These are phyloP conservation scores for Rhodinocichla rosea DNA, from an alignment of 2,113 vertebrate species.

Conservation along the genomic window DNA sequence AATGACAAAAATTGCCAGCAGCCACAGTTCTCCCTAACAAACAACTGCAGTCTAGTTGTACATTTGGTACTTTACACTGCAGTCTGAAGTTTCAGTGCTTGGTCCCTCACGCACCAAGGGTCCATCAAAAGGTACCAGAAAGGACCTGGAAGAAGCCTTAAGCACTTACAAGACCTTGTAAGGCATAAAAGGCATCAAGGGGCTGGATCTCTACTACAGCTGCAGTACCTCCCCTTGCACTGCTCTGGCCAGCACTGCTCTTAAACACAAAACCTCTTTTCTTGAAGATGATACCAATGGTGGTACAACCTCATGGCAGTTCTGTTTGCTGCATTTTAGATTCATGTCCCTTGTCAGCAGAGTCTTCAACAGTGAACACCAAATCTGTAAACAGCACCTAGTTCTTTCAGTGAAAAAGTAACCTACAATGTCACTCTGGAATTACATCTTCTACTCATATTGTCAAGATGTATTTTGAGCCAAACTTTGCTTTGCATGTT, in stretches of 20 bases:
- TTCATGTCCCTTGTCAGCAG: background rate
- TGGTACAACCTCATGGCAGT: background rate
- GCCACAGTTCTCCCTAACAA: background rate
- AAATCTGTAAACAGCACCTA: background rate
- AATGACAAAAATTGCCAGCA: background rate
- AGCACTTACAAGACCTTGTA: background rate
- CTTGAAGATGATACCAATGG: fast-evolving
- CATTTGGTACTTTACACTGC: background rate
- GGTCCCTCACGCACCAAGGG: background rate
- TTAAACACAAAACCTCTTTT: background rate
- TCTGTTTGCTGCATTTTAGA: background rate
- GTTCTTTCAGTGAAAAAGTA: background rate
- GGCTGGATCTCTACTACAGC: background rate
- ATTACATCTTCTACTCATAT: background rate
- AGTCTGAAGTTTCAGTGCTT: background rate
- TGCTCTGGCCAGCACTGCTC: background rate
- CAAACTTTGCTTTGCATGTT: background rate
- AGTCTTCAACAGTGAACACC: background rate
- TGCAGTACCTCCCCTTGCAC: background rate
- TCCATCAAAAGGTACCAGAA: background rate
- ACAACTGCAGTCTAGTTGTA: background rate
- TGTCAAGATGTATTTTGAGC: background rate
- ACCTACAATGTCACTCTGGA: background rate
- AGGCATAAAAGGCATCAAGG: background rate
- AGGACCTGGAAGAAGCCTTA: background rate